Evolutionary conservation across 2,888 invertebrate genomes (phyloP), one percentile per base, ranked within the genome.

Genomic region (Acrocera orbiculus): DNA sequence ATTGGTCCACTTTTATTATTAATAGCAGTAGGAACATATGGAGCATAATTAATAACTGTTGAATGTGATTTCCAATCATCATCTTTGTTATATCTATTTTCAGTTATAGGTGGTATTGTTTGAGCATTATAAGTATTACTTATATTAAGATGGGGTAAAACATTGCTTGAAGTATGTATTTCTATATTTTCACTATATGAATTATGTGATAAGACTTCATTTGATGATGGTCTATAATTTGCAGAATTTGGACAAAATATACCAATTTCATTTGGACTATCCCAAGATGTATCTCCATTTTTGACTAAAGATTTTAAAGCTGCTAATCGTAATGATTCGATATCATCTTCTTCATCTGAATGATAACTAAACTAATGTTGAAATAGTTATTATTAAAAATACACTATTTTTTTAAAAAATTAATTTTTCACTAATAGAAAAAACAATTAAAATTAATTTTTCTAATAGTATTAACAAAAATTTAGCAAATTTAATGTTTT

Each of bases 341-440:
- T 36, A 38, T 45, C 45, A 3, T 44, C 44, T 20, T 43, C 44
- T 14, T 43, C 44, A 11, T 42, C 42, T n/a, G n/a, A n/a, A n/a
- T n/a, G n/a, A n/a, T n/a, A n/a, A n/a, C n/a, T n/a, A n/a, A n/a
- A n/a, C n/a, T n/a, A n/a, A n/a, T n/a, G n/a, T n/a, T n/a, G n/a
- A n/a, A n/a, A n/a, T n/a, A n/a, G n/a, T n/a, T n/a, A n/a, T n/a
- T n/a, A n/a, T n/a, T n/a, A n/a, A n/a, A n/a, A n/a, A n/a, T n/a
- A n/a, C n/a, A n/a, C n/a, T n/a, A n/a, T n/a, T n/a, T n/a, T n/a
- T n/a, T n/a, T n/a, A n/a, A n/a, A n/a, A n/a, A n/a, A n/a, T n/a
- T n/a, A n/a, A n/a, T n/a, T n/a, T n/a, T n/a, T n/a, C n/a, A n/a
- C n/a, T n/a, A n/a, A n/a, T n/a, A n/a, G n/a, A n/a, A n/a, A n/a